Percentiles rank a stretch among this genome's conserved stretches.
phyloP scores from a whole-genome alignment of 2,113 vertebrate genomes.

The Paracanthobrama guichenoti region DNA sequence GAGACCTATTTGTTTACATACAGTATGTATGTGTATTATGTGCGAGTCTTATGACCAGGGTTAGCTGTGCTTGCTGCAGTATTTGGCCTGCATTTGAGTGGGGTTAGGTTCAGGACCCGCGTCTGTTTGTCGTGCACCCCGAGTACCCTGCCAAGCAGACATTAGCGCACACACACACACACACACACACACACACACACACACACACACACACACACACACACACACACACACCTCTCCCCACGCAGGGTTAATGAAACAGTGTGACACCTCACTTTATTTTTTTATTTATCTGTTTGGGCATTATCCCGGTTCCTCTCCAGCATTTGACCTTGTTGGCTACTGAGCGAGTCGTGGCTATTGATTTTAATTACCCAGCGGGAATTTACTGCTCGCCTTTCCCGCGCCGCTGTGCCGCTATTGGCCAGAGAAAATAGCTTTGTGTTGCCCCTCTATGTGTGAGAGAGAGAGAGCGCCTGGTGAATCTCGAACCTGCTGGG shows the following conservation, averaged over 20 bases:
- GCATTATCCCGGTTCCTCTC: constrained; percentile 78
- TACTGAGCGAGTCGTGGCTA: constrained; percentile 85
- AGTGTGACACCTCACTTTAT: constrained; percentile 79
- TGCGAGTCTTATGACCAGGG: not conserved
- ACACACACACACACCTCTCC: constrained; percentile 41
- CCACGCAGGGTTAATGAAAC: constrained; percentile 84
- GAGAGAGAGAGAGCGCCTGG: constrained; percentile 28
- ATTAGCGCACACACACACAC: constrained; percentile 12
- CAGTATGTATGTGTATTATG: not conserved
- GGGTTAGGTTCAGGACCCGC: constrained; percentile 34
- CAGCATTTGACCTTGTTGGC: constrained; percentile 88
- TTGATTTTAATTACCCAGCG: constrained; percentile 97
- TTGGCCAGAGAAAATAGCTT: constrained; percentile 81
- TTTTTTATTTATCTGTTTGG: constrained; percentile 72
- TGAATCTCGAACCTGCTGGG: constrained; percentile 54
- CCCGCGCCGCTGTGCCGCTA: constrained; percentile 83
- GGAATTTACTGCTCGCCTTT: constrained; percentile 84
- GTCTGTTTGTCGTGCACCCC: constrained; percentile 9
- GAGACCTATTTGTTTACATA: not conserved
- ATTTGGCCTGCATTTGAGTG: constrained; percentile 23
- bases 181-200: constrained; percentile 23
- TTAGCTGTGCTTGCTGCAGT: not conserved
- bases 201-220: constrained; percentile 30
- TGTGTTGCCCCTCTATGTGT: constrained; percentile 76
- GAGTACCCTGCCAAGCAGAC: not conserved